A percentile compares a stretch with the other conserved stretches of the same genome.
Evolutionary conservation across 2,888 invertebrate genomes (phyloP).

Genomic region (Amphipoea lucens): DNA sequence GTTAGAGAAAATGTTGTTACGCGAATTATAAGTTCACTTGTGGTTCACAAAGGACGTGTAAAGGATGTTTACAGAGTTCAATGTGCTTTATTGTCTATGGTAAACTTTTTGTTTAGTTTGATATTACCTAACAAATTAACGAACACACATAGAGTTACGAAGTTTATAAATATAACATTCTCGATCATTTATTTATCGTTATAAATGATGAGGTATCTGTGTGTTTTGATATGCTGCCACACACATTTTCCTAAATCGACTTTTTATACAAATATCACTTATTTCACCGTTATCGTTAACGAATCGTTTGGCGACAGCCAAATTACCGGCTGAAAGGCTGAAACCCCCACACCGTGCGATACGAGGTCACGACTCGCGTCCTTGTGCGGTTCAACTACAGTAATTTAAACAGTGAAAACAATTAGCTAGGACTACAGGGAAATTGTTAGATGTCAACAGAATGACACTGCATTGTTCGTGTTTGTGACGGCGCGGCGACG

Average conservation of each 20-base stretch:
- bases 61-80: neutral
- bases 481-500: neutral
- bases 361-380: slow-evolving; percentile 36
- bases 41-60: neutral
- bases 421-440: slow-evolving; percentile 31
- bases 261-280: slow-evolving; percentile 30
- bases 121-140: neutral
- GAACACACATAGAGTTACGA: neutral
- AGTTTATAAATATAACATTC: neutral
- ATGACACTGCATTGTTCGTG: slow-evolving; percentile 18
- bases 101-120: slow-evolving; percentile 1
- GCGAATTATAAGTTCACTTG: slow-evolving; percentile 33
- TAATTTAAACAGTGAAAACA: slow-evolving; percentile 42
- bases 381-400: slow-evolving; percentile 17
- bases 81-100: neutral
- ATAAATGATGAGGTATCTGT: neutral
- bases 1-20: slow-evolving; percentile 42
- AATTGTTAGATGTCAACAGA: slow-evolving; percentile 40
- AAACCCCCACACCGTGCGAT: slow-evolving; percentile 3
- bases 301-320: slow-evolving; percentile 44
- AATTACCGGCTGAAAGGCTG: slow-evolving; percentile 41
- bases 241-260: slow-evolving; percentile 25
- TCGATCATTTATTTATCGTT: neutral
- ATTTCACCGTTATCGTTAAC: slow-evolving; percentile 26
- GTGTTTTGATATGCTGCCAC: neutral